These are phyloP conservation scores for Chloebia gouldiae DNA, from an alignment of 2,113 vertebrate species.

Conservation along the genomic window DNA sequence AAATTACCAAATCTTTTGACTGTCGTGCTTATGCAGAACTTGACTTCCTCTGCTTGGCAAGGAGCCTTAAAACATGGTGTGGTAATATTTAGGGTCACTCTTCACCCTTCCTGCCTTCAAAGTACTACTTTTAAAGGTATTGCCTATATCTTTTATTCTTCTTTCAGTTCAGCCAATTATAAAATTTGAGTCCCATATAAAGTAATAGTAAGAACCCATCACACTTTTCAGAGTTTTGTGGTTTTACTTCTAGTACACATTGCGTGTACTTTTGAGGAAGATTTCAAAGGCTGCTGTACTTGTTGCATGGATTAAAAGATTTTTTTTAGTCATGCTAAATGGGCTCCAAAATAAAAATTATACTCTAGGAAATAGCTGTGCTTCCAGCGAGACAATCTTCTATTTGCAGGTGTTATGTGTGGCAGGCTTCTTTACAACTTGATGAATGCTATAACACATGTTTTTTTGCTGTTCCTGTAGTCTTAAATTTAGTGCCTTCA, in stretches of 20 bases:
- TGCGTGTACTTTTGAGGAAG: background rate
- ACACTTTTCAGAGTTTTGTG: background rate
- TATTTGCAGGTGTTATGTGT: background rate
- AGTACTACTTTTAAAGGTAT: background rate
- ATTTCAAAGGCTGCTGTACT: background rate
- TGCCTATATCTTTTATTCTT: background rate
- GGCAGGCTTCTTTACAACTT: background rate
- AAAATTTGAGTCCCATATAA: background rate
- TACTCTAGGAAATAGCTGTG: background rate
- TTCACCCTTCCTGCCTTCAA: background rate
- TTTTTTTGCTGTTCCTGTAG: background rate
- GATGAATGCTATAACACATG: background rate
- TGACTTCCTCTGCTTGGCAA: background rate
- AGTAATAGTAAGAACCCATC: background rate
- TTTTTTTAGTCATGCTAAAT: background rate
- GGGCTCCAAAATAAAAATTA: background rate
- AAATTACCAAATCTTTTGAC: background rate
- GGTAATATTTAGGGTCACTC: background rate
- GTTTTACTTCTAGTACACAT: background rate
- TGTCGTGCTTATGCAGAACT: background rate
- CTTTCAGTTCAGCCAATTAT: background rate
- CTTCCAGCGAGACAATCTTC: background rate
- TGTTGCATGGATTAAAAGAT: background rate
- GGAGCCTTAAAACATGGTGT: background rate
- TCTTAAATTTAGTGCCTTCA: background rate